Conservation (phyloP, 2,888 invertebrate species). For the Unio delphinus region DNA sequence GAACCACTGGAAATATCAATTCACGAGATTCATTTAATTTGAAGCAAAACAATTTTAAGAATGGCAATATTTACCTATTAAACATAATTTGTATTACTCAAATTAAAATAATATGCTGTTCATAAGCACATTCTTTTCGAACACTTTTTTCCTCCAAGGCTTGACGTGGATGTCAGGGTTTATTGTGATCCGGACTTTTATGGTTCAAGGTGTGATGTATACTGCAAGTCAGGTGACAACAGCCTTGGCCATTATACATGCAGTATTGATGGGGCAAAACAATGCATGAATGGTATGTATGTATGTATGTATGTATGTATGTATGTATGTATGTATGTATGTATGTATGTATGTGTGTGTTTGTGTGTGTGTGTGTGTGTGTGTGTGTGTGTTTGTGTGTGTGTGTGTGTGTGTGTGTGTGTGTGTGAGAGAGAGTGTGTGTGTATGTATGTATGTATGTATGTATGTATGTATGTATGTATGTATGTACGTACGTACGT, state of each 20-base stretch:
- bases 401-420: no score
- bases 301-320: background rate
- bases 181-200: conserved; percentile 46
- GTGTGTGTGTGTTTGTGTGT: no score
- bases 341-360: background rate
- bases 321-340: background rate
- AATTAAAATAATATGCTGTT: conserved; percentile 5
- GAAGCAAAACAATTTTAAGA: no score
- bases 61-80: no score
- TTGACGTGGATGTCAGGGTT: conserved; percentile 27
- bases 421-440: no score
- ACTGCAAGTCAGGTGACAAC: conserved; percentile 36
- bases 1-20: no score
- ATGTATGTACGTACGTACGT: background rate
- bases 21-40: no score
- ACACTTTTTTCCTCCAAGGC: conserved; percentile 19
- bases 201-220: conserved; percentile 34
- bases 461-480: conserved; percentile 14
- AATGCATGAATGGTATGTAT: conserved; percentile 35
- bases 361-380: no score
- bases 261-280: conserved; percentile 28
- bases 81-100: no score
- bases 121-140: background rate
- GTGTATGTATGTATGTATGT: no score
- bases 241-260: conserved; percentile 45